Evolutionary conservation across 2,113 vertebrate genomes (phyloP).

Genomic region (Bubalus kerabau): DNA sequence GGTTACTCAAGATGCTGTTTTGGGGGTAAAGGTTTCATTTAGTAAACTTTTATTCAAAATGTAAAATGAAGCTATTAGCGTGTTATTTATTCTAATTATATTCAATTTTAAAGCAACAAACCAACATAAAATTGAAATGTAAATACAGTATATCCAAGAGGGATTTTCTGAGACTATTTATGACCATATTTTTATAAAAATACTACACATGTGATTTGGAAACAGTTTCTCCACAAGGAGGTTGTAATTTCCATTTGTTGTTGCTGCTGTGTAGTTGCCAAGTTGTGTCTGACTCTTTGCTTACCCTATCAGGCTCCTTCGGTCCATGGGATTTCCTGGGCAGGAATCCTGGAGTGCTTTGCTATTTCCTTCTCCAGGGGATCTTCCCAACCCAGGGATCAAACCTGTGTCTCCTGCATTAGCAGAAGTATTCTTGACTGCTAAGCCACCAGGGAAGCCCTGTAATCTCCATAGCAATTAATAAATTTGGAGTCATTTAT

Average conservation of each 20-base stretch:
- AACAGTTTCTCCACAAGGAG: neutral
- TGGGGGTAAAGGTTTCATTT: slow-evolving; percentile 2
- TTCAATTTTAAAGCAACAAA: slow-evolving; percentile 36
- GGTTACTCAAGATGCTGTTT: slow-evolving; percentile 21
- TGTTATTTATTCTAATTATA: slow-evolving; percentile 46
- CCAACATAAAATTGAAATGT: neutral
- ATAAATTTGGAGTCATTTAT: neutral
- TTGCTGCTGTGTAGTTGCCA: neutral
- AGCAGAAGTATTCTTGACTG: neutral
- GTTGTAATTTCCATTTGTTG: neutral
- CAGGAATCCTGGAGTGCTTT: neutral
- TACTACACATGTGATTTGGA: slow-evolving; percentile 28
- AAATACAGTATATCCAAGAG: slow-evolving; percentile 5
- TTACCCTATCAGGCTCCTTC: neutral
- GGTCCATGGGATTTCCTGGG: neutral
- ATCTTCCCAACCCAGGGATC: neutral
- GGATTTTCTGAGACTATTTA: neutral
- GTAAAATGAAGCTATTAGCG: neutral
- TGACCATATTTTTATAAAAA: slow-evolving; percentile 42
- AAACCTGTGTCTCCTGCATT: neutral
- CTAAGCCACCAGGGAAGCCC: neutral
- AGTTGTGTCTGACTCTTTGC: neutral
- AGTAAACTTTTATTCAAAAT: slow-evolving; percentile 15
- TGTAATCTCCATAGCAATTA: neutral
- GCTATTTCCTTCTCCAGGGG: neutral